These are phyloP conservation scores for Carettochelys insculpta DNA, from an alignment of 2,113 vertebrate species.

Conservation along the genomic window DNA sequence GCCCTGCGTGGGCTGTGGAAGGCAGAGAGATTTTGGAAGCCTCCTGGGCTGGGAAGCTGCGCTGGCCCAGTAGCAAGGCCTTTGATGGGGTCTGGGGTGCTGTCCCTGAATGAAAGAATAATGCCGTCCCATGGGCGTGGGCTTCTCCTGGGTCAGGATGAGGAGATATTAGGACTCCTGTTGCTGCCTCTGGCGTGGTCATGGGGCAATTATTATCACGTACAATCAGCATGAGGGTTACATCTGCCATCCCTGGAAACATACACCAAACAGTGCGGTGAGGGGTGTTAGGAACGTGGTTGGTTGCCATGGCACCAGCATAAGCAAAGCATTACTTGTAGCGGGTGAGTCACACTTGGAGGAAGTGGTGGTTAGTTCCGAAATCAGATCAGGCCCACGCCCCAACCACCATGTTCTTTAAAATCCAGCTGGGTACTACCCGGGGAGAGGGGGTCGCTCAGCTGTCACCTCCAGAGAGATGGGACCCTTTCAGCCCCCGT, in stretches of 20 bases:
- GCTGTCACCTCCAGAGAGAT: background rate
- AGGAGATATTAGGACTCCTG: background rate
- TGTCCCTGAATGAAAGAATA: background rate
- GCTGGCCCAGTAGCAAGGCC: background rate
- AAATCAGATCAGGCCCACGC: rapidly evolving
- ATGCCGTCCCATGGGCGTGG: background rate
- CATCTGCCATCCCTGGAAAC: background rate
- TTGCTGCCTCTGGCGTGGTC: background rate
- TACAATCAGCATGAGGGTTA: slow-evolving; percentile 7
- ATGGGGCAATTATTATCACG: background rate
- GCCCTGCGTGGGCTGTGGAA: background rate
- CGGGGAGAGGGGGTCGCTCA: background rate
- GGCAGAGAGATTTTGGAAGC: background rate
- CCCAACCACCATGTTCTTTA: background rate
- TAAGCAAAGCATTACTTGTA: background rate
- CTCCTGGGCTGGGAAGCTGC: background rate
- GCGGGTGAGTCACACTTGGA: background rate
- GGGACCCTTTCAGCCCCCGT: background rate
- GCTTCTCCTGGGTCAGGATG: background rate
- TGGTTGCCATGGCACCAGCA: slow-evolving; percentile 24
- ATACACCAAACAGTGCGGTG: background rate
- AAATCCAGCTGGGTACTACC: background rate
- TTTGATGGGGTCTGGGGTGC: background rate
- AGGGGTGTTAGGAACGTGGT: background rate
- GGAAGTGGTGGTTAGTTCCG: slow-evolving; percentile 6